phyloP scores from a whole-genome alignment of 2,888 invertebrate genomes.

The Monoplex corrugatus region DNA sequence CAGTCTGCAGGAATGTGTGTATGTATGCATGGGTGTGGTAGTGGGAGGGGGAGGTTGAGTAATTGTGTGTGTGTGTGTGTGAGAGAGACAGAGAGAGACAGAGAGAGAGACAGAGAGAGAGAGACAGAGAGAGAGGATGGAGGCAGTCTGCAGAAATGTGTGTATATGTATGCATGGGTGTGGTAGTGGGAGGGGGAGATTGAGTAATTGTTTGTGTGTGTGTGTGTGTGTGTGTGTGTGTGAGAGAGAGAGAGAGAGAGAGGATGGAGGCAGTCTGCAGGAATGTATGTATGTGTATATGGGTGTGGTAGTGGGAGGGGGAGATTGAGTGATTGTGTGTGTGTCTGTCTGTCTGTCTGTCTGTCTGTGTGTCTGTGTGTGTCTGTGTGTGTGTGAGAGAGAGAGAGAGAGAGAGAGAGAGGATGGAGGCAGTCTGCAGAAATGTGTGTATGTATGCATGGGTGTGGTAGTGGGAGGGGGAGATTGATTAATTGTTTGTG shows the following conservation, averaged over 20 bases:
- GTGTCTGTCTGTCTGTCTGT: neutral
- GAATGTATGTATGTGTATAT: neutral
- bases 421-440: too few species aligned
- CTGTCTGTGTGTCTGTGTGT: constrained; percentile 9
- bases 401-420: neutral
- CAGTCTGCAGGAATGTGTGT: too few species aligned
- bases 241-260: too few species aligned
- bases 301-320: neutral
- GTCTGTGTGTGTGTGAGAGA: neutral
- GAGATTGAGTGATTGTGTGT: neutral
- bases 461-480: neutral
- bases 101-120: too few species aligned
- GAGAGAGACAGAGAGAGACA: too few species aligned
- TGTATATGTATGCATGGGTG: neutral
- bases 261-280: too few species aligned
- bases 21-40: too few species aligned
- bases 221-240: neutral
- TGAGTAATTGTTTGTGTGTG: neutral
- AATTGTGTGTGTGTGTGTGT: too few species aligned
- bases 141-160: too few species aligned
- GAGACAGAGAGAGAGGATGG: too few species aligned
- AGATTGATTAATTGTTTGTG: neutral
- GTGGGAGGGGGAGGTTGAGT: too few species aligned
- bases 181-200: neutral
- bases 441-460: neutral